phyloP scores from a whole-genome alignment of 2,888 invertebrate genomes.

The Clostera curtula region DNA sequence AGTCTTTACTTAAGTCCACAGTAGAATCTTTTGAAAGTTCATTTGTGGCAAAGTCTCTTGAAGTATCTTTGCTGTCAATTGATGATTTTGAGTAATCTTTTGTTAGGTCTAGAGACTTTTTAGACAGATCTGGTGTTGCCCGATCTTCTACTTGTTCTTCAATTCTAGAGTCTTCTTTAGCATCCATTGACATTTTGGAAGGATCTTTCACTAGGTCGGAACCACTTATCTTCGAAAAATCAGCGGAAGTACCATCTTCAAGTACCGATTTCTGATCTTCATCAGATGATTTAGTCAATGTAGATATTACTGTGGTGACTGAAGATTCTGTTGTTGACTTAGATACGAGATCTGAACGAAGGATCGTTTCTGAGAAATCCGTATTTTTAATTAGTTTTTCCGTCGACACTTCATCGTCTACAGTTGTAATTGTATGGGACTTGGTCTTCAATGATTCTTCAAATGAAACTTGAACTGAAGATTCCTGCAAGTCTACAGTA shows the following conservation, averaged over 20 bases:
- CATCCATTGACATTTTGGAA: slow-evolving; percentile 59
- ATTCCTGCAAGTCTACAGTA: slow-evolving; percentile 26
- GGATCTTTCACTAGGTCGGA: slow-evolving; percentile 61
- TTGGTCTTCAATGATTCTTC: slow-evolving; percentile 18
- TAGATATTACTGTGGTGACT: slow-evolving; percentile 62
- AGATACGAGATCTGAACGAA: slow-evolving; percentile 51
- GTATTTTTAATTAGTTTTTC: slow-evolving; percentile 41
- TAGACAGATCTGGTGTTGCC: slow-evolving; percentile 63
- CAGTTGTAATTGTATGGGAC: slow-evolving; percentile 34
- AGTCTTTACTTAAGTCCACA: slow-evolving; percentile 60
- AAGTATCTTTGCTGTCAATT: slow-evolving; percentile 68
- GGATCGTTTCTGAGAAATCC: slow-evolving; percentile 44
- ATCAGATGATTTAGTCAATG: slow-evolving; percentile 64
- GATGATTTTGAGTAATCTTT: slow-evolving; percentile 70
- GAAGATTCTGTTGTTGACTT: slow-evolving; percentile 70
- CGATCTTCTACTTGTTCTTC: slow-evolving; percentile 56
- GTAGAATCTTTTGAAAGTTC: slow-evolving; percentile 70
- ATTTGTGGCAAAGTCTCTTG: slow-evolving; percentile 67
- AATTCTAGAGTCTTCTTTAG: slow-evolving; percentile 52
- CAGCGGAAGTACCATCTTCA: slow-evolving; percentile 65
- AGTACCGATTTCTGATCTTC: slow-evolving; percentile 63
- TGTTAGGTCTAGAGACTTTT: slow-evolving; percentile 62
- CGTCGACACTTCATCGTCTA: slow-evolving; percentile 31
- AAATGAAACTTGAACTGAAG: slow-evolving; percentile 22
- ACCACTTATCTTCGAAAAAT: slow-evolving; percentile 64